A percentile compares a stretch with the other conserved stretches of the same genome.
phyloP scores from a whole-genome alignment of 1,140 invertebrate species.

The Triops longicaudatus region DNA sequence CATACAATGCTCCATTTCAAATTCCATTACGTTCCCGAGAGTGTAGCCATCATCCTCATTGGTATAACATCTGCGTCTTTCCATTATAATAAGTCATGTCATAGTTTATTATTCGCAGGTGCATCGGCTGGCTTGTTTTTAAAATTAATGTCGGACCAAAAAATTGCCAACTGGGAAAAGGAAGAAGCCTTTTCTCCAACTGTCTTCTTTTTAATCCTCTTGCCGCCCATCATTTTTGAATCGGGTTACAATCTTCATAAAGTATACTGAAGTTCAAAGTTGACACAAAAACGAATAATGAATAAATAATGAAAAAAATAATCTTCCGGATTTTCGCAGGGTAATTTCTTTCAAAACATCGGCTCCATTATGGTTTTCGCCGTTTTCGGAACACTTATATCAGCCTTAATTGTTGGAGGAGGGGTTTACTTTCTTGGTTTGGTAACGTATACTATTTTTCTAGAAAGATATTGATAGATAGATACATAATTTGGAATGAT shows the following conservation, averaged over 20 bases:
- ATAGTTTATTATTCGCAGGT: constrained; percentile 45
- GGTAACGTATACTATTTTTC: constrained; percentile 40
- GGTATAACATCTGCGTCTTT: constrained; percentile 39
- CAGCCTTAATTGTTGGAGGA: constrained; percentile 85
- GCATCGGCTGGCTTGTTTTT: constrained; percentile 83
- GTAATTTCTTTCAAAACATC: constrained; percentile 98
- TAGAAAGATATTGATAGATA: not conserved
- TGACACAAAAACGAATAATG: not conserved
- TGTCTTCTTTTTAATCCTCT: constrained; percentile 88
- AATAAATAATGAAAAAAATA: not conserved
- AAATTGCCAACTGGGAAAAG: constrained; percentile 84
- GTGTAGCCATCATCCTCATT: constrained; percentile 91
- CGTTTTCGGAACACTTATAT: constrained; percentile 91
- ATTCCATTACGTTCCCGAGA: constrained; percentile 94
- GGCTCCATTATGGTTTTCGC: constrained; percentile 86
- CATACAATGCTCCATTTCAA: constrained; percentile 90
- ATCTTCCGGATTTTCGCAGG: constrained; percentile 39
- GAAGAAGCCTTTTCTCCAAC: constrained; percentile 96
- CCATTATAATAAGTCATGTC: not conserved
- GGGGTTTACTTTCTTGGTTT: constrained; percentile 89
- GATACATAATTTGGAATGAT: not conserved
- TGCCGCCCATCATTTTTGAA: constrained; percentile 99
- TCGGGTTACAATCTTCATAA: constrained; percentile 98
- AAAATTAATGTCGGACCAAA: constrained; percentile 74
- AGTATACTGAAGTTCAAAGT: constrained; percentile 41